These are phyloP conservation scores for Escarpia spicata DNA, from an alignment of 2,888 invertebrate genomes.

Conservation along the genomic window DNA sequence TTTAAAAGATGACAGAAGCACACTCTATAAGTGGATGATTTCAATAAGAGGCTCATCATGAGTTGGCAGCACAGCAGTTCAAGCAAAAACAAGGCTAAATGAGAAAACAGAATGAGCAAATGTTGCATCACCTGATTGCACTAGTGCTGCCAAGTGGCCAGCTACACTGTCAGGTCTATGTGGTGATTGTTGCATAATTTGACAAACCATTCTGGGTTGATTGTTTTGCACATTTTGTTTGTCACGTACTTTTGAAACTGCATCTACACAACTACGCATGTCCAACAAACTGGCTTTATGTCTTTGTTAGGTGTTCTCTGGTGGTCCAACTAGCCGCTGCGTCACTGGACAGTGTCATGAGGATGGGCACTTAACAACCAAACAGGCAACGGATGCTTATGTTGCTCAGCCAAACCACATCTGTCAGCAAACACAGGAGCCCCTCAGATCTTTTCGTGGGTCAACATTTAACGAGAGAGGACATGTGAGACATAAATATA, in stretches of 20 bases:
- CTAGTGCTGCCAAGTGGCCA: too few species aligned
- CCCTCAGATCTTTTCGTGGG: not conserved
- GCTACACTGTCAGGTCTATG: too few species aligned
- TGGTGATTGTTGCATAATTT: too few species aligned
- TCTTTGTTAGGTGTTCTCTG: not conserved
- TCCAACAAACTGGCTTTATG: not conserved
- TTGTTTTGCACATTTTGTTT: too few species aligned
- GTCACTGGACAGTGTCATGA: slow-evolving; percentile 10
- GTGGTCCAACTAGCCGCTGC: not conserved
- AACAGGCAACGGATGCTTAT: not conserved
- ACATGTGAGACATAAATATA: not conserved
- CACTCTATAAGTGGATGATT: too few species aligned
- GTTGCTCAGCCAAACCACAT: not conserved
- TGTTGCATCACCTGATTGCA: too few species aligned
- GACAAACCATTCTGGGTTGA: too few species aligned
- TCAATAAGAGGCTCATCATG: too few species aligned
- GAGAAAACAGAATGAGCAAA: too few species aligned
- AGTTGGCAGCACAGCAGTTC: too few species aligned
- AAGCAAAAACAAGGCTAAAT: too few species aligned
- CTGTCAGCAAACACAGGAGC: not conserved
- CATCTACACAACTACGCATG: not conserved
- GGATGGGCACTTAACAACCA: not conserved
- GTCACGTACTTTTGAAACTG: not conserved
- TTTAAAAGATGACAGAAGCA: too few species aligned
- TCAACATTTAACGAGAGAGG: not conserved